phyloP scores from a whole-genome alignment of 2,113 vertebrate species.

The Panurus biarmicus region DNA sequence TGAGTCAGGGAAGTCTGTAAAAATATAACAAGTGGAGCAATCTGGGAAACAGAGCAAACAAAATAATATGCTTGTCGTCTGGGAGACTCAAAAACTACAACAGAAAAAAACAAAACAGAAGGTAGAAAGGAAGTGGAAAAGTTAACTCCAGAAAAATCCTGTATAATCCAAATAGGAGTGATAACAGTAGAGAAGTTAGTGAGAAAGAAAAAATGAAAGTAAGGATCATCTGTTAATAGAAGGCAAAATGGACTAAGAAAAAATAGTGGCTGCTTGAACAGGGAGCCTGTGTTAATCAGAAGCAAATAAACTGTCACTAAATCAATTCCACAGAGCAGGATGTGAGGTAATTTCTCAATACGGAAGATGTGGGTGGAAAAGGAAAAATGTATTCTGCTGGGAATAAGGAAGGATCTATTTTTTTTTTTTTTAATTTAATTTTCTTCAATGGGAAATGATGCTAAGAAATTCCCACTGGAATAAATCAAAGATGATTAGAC shows the following conservation, averaged over 20 bases:
- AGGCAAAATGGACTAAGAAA: background rate
- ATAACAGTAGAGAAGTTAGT: background rate
- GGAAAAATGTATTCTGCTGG: background rate
- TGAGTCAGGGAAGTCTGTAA: background rate
- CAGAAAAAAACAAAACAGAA: background rate
- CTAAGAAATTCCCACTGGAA: slow-evolving; percentile 1
- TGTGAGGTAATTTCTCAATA: background rate
- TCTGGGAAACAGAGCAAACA: background rate
- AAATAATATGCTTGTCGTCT: background rate
- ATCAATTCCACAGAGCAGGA: slow-evolving; percentile 10
- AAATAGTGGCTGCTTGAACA: background rate
- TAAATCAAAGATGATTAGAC: slow-evolving; percentile 3
- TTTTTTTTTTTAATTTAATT: background rate
- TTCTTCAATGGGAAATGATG: background rate
- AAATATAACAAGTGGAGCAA: background rate
- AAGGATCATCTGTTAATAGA: background rate
- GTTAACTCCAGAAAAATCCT: background rate
- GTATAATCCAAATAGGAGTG: background rate
- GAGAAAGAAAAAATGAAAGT: background rate
- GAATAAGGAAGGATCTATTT: background rate
- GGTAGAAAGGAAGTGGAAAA: background rate
- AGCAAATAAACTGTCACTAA: background rate
- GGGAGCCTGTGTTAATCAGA: background rate
- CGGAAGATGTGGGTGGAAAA: slow-evolving; percentile 12
- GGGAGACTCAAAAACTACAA: background rate